Conservation (phyloP, 1,140 invertebrate genomes). For the Pteromalus puparum region DNA sequence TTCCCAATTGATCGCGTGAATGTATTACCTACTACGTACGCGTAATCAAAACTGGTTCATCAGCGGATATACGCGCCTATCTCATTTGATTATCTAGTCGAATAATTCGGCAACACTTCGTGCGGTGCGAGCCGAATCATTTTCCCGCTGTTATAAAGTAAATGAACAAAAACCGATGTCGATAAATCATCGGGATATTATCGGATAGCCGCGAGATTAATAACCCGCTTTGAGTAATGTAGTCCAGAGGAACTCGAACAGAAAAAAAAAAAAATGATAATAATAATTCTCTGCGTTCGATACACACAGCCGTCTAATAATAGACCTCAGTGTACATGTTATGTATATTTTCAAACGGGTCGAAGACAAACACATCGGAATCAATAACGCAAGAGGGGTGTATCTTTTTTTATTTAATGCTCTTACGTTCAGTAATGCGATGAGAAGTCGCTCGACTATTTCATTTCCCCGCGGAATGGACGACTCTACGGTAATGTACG, state of each 20-base stretch:
- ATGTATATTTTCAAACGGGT: background rate
- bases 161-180: background rate
- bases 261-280: background rate
- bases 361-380: background rate
- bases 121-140: too few species aligned
- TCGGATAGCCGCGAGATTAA: background rate
- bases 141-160: background rate
- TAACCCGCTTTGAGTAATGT: background rate
- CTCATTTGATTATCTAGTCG: background rate
- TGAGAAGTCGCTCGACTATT: too few species aligned
- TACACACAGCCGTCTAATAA: background rate
- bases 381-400: background rate
- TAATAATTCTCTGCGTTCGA: background rate
- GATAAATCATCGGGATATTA: background rate
- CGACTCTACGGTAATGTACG: too few species aligned
- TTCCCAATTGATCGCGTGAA: background rate
- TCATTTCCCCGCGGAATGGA: too few species aligned
- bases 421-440: background rate
- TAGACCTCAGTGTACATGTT: background rate
- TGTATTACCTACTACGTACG: background rate
- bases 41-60: background rate
- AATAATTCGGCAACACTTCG: background rate
- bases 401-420: background rate
- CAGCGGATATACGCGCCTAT: background rate
- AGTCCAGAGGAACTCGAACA: background rate